Conservation (phyloP, 2,797 vertebrate species). For the Smutsia gigantea region DNA sequence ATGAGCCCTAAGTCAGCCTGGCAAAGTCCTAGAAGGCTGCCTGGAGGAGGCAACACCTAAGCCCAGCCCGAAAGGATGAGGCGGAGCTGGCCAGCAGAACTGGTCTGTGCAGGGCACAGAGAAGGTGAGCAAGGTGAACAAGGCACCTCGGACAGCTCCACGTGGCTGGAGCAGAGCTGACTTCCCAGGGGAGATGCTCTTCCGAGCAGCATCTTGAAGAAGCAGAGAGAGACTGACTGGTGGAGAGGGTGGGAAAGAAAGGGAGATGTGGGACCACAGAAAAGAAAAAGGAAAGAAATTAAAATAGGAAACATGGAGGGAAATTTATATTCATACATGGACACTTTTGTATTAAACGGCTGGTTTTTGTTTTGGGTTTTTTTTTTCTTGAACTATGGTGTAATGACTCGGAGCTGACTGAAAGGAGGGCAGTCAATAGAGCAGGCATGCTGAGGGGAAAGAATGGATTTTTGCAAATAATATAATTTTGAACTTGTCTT, state of each 20-base stretch:
- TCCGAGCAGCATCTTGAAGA: not conserved
- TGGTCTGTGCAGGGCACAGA: not conserved
- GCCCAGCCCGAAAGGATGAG: not conserved
- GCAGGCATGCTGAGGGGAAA: slow-evolving; percentile 37
- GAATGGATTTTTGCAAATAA: slow-evolving; percentile 77
- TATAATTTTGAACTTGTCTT: slow-evolving; percentile 66
- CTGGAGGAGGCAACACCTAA: not conserved
- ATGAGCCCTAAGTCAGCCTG: not conserved
- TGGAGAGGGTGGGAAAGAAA: not conserved
- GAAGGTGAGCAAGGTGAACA: not conserved
- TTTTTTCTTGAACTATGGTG: not conserved
- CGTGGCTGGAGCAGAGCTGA: not conserved
- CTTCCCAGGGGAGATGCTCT: not conserved
- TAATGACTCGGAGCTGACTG: slow-evolving; percentile 51
- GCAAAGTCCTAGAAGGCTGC: not conserved
- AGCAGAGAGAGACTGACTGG: not conserved
- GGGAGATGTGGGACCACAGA: not conserved
- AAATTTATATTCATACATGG: slow-evolving; percentile 59
- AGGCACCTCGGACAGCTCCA: not conserved
- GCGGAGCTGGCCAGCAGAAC: rapidly evolving
- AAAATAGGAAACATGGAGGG: not conserved
- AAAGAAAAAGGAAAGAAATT: not conserved
- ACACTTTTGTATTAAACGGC: slow-evolving; percentile 48
- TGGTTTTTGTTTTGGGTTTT: not conserved
- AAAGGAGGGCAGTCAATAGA: slow-evolving; percentile 65